Evolutionary conservation across 2,888 invertebrate species (phyloP).

Genomic region (Pristionchus exspectatus): DNA sequence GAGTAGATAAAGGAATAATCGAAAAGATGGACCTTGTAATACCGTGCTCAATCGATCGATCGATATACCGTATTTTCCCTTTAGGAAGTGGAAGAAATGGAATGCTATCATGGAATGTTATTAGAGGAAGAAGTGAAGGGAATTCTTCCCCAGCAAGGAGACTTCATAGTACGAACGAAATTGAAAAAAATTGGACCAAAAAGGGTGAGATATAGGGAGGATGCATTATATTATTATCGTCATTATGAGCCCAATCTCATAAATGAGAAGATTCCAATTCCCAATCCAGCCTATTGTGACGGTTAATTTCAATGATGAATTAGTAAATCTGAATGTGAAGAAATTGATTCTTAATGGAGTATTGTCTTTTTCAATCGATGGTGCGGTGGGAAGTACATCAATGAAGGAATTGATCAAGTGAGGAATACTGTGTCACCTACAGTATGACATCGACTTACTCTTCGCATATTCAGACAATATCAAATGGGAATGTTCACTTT

Average conservation of each 20-base stretch:
- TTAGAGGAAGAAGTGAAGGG: slow-evolving; percentile 44
- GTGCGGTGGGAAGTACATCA: background rate
- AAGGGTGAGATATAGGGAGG: background rate
- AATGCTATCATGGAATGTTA: slow-evolving; percentile 9
- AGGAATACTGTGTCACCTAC: background rate
- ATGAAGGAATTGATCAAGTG: background rate
- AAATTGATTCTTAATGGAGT: background rate
- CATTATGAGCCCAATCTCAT: background rate
- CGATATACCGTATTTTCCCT: background rate
- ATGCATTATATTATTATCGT: too few species aligned
- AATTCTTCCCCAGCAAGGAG: background rate
- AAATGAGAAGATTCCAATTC: background rate
- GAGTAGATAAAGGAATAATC: background rate
- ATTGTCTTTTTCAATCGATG: background rate
- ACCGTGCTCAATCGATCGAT: background rate
- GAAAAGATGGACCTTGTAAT: background rate
- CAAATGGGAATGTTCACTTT: background rate
- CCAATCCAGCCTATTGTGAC: background rate
- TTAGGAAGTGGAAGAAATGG: slow-evolving; percentile 39
- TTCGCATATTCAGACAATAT: background rate
- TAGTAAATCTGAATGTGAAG: background rate
- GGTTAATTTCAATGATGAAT: background rate
- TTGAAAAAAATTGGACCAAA: background rate
- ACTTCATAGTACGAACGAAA: slow-evolving; percentile 6
- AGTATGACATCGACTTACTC: background rate